Evolutionary conservation across 2,888 invertebrate genomes (phyloP).

Genomic region (Vanessa cardui): DNA sequence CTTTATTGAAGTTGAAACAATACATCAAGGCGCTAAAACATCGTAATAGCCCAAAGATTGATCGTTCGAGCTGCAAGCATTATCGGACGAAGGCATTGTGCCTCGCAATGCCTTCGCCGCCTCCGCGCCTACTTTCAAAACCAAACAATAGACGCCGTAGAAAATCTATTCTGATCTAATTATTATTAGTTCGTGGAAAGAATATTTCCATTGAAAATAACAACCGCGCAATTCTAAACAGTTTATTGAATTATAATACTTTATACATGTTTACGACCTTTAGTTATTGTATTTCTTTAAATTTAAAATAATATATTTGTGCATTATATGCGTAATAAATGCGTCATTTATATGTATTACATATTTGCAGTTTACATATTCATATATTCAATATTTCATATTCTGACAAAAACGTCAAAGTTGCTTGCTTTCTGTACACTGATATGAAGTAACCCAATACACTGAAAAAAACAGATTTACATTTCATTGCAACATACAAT

Average conservation of each 20-base stretch:
- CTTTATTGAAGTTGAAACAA: conserved; percentile 82
- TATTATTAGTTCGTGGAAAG: conserved; percentile 48
- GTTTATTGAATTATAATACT: neutral
- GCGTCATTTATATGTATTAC: no score
- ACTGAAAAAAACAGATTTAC: no score
- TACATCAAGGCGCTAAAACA: conserved; percentile 81
- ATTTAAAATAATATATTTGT: no score
- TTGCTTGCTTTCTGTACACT: no score
- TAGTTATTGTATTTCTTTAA: neutral
- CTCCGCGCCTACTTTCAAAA: conserved; percentile 50
- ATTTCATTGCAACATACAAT: no score
- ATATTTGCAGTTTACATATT: no score
- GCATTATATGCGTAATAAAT: no score
- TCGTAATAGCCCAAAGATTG: conserved; percentile 80
- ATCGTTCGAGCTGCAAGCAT: conserved; percentile 72
- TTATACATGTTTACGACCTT: neutral
- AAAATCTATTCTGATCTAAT: conserved; percentile 61
- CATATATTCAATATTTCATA: no score
- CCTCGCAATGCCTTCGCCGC: conserved; percentile 46
- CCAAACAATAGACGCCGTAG: conserved; percentile 58
- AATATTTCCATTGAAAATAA: conserved; percentile 22
- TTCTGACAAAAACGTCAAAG: no score
- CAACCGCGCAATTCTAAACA: neutral
- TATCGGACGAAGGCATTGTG: conserved; percentile 66
- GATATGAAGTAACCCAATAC: no score